Percentiles rank a stretch among this genome's conserved stretches.
These are phyloP conservation scores for Drosophila sproati DNA, from an alignment of 1,140 invertebrate species.

Conservation along the genomic window DNA sequence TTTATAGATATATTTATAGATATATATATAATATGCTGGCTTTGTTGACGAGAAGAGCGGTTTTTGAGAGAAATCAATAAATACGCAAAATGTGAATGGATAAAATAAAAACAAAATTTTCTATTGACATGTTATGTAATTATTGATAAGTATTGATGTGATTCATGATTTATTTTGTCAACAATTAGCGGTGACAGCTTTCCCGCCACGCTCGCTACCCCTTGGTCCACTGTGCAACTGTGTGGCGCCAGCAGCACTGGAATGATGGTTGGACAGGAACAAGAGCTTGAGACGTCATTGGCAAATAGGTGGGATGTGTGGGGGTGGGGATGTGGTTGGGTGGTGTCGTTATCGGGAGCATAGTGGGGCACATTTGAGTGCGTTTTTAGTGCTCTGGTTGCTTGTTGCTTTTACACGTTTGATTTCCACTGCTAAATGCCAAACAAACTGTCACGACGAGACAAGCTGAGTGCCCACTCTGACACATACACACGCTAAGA, in stretches of 20 bases:
- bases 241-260: neutral
- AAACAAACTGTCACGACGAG: slow-evolving; percentile 66
- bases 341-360: too few species aligned
- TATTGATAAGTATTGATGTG: neutral
- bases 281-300: slow-evolving; percentile 25
- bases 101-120: neutral
- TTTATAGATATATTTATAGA: too few species aligned
- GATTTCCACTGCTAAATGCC: slow-evolving; percentile 75
- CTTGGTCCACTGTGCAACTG: slow-evolving; percentile 23
- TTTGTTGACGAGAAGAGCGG: too few species aligned
- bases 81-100: neutral
- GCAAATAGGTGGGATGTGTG: slow-evolving; percentile 19
- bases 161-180: neutral
- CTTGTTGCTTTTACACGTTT: slow-evolving; percentile 69
- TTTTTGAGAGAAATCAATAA: neutral
- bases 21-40: too few species aligned
- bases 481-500: slow-evolving; percentile 2
- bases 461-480: slow-evolving; percentile 51
- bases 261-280: slow-evolving; percentile 8
- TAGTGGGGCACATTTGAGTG: slow-evolving; percentile 1
- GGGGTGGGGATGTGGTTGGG: too few species aligned
- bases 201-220: neutral
- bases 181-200: neutral
- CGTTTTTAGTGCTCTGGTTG: slow-evolving; percentile 41
- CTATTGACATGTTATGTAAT: neutral